A percentile compares a stretch with the other conserved stretches of the same genome.
These are phyloP conservation scores for Hypolimnas misippus DNA, from an alignment of 2,888 invertebrate species.

Conservation along the genomic window DNA sequence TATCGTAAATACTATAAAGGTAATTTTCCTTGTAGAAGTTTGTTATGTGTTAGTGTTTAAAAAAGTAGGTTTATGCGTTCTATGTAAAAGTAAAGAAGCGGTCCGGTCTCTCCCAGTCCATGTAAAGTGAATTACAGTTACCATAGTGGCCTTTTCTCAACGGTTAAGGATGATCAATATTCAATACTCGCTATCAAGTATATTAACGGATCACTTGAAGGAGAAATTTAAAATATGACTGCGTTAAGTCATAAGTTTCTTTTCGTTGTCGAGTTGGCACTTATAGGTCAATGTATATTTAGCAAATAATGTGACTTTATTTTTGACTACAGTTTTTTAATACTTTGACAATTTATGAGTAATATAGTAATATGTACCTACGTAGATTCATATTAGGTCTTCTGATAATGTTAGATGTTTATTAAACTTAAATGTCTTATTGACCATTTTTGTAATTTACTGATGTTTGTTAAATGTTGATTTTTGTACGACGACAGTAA, in stretches of 20 bases:
- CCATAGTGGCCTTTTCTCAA: constrained; percentile 51
- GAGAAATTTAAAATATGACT: constrained; percentile 51
- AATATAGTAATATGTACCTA: no score
- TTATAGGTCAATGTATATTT: constrained; percentile 76
- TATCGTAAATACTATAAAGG: no score
- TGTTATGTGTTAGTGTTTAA: constrained; percentile 12
- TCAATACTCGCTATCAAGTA: constrained; percentile 43
- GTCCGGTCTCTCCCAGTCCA: constrained; percentile 48
- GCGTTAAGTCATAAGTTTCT: constrained; percentile 56
- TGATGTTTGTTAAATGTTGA: no score
- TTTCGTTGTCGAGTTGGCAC: constrained; percentile 61
- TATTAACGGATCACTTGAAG: constrained; percentile 55
- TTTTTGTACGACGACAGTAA: no score
- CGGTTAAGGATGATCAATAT: constrained; percentile 28
- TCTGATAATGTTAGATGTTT: no score
- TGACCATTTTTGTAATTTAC: no score
- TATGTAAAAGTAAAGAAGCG: constrained; percentile 43
- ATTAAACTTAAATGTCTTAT: no score
- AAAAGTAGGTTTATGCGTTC: constrained; percentile 31
- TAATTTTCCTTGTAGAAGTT: background rate
- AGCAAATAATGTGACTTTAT: constrained; percentile 41
- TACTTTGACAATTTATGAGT: no score
- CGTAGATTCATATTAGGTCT: no score
- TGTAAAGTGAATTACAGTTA: constrained; percentile 57
- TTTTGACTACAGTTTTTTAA: background rate